Percentiles rank a stretch among this genome's conserved stretches.
These are phyloP conservation scores for Drosophila guanche DNA, from an alignment of 1,140 invertebrate species.

Conservation along the genomic window DNA sequence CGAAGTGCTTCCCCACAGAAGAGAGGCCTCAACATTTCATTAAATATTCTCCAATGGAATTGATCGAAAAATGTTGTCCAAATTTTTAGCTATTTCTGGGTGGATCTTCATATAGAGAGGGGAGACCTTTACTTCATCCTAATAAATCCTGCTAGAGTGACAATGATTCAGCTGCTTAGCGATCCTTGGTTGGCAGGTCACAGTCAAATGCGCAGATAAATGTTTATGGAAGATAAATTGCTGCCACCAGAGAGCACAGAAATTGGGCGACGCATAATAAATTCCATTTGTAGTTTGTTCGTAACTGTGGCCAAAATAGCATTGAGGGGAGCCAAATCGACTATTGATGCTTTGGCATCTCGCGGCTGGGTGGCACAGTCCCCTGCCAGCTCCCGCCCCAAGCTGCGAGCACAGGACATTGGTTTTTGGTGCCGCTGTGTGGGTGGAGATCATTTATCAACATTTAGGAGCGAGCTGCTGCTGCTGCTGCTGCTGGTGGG, in stretches of 20 bases:
- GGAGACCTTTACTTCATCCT: neutral
- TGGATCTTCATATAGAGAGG: too few relatives aligned
- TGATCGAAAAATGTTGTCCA: too few relatives aligned
- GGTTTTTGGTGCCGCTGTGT: conserved; percentile 53
- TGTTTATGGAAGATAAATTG: conserved; percentile 72
- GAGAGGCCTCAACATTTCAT: too few relatives aligned
- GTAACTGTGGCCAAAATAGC: conserved; percentile 35
- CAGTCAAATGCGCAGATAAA: conserved; percentile 66
- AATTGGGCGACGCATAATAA: conserved; percentile 70
- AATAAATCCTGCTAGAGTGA: conserved; percentile 37
- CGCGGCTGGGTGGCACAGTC: conserved; percentile 41
- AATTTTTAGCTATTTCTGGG: too few relatives aligned
- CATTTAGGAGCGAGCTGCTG: conserved; percentile 47
- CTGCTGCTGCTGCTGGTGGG: conserved; percentile 22
- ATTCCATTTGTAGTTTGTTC: conserved; percentile 62
- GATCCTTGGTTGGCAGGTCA: conserved; percentile 42
- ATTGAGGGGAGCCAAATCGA: conserved; percentile 48
- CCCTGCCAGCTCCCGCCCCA: neutral
- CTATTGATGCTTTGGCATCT: conserved; percentile 69
- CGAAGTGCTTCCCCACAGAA: too few relatives aligned
- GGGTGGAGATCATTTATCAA: conserved; percentile 65
- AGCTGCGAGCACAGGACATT: conserved; percentile 23
- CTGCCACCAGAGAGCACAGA: conserved; percentile 58
- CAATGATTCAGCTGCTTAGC: conserved; percentile 44
- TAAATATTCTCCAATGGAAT: too few relatives aligned